Conservation (phyloP, 2,888 invertebrate genomes). For the Gnatocerus cornutus region DNA sequence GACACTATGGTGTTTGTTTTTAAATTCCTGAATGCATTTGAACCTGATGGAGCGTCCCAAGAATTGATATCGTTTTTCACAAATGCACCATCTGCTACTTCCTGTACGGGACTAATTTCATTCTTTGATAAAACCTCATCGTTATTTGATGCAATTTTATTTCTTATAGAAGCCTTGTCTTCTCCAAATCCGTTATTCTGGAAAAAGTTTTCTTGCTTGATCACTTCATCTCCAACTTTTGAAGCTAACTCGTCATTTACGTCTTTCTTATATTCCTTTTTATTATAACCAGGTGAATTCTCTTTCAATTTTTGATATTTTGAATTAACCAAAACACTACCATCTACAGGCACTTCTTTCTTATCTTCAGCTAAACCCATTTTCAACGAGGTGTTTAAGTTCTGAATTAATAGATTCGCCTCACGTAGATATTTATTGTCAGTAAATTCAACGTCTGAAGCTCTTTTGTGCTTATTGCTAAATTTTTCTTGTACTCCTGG, state of each 20-base stretch:
- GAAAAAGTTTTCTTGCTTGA: neutral
- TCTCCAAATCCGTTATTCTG: neutral
- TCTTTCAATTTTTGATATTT: conserved; percentile 14
- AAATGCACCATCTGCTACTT: neutral
- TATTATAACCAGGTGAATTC: neutral
- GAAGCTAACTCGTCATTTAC: neutral
- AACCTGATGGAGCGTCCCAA: neutral
- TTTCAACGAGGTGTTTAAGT: conserved; percentile 17
- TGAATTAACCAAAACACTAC: conserved; percentile 23
- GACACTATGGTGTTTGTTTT: neutral
- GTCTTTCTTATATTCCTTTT: conserved; percentile 4
- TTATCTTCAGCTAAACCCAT: conserved; percentile 3
- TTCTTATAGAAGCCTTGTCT: neutral
- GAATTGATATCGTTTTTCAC: conserved; percentile 2
- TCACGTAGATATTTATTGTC: conserved; percentile 29
- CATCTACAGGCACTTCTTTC: conserved; percentile 11
- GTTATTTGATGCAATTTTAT: neutral
- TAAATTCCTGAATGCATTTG: neutral
- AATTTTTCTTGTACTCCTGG: neutral
- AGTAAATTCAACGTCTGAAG: neutral
- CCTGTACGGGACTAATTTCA: neutral
- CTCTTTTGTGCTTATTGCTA: conserved; percentile 10
- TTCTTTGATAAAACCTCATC: neutral
- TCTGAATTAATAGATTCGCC: conserved; percentile 28
- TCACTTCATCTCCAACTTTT: neutral